These are phyloP conservation scores for Volucella bombylans DNA, from an alignment of 2,888 invertebrate genomes.

Conservation along the genomic window DNA sequence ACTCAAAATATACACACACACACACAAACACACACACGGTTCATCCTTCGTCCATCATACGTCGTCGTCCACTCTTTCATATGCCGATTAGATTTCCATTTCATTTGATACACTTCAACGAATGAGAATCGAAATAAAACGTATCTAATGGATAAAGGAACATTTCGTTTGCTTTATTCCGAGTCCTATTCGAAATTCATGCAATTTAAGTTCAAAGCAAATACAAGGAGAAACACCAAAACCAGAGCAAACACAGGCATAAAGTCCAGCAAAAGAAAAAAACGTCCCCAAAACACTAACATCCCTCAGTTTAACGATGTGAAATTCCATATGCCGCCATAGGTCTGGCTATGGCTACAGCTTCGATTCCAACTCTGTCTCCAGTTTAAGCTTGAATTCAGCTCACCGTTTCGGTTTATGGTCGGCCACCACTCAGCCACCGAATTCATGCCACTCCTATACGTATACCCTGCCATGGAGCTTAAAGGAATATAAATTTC, in stretches of 20 bases:
- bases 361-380: too few species aligned
- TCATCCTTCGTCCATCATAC: neutral
- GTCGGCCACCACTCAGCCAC: too few species aligned
- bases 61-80: neutral
- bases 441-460: neutral
- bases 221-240: conserved; percentile 25
- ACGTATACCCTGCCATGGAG: neutral
- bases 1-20: conserved; percentile 6
- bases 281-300: conserved; percentile 1
- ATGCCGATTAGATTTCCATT: conserved; percentile 45
- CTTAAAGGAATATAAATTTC: conserved; percentile 51
- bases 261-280: neutral
- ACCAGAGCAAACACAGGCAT: neutral
- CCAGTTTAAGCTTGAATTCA: too few species aligned
- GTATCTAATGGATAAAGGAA: neutral
- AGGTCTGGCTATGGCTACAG: too few species aligned
- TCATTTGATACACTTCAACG: conserved; percentile 36
- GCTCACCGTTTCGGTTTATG: too few species aligned
- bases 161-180: conserved; percentile 27
- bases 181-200: conserved; percentile 28
- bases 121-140: conserved; percentile 18
- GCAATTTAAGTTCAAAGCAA: conserved; percentile 59
- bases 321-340: conserved; percentile 39
- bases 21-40: conserved; percentile 12
- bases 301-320: conserved; percentile 30